These are phyloP conservation scores for Eriocheir sinensis DNA, from an alignment of 1,140 invertebrate species.

Conservation along the genomic window DNA sequence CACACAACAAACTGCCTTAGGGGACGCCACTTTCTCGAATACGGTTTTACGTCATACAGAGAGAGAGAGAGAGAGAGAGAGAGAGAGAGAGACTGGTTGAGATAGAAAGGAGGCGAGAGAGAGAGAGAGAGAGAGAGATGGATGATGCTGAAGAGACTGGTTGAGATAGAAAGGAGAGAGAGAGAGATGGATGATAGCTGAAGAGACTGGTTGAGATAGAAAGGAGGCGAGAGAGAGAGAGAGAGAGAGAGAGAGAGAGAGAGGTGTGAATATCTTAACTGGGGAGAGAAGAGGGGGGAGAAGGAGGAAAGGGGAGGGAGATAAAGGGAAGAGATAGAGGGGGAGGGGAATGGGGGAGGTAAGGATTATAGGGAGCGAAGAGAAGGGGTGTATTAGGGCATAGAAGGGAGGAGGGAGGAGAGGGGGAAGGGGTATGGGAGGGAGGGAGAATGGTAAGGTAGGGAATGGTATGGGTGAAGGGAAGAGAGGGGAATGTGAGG, in stretches of 20 bases:
- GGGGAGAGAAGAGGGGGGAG: background rate
- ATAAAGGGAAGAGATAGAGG: background rate
- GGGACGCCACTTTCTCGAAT: no score
- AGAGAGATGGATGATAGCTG: no score
- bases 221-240: background rate
- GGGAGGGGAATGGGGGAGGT: background rate
- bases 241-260: background rate
- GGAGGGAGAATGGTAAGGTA: conserved; percentile 7
- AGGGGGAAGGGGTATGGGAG: background rate
- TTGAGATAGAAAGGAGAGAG: no score
- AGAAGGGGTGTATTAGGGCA: no score
- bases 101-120: no score
- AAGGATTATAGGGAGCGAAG: no score
- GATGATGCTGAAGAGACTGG: no score
- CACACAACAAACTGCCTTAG: no score
- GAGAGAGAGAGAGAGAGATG: no score
- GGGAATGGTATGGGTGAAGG: background rate
- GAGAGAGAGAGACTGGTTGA: no score
- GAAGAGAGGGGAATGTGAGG: background rate
- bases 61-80: no score
- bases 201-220: background rate
- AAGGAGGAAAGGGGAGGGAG: background rate
- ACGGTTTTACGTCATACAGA: no score
- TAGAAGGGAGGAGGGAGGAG: background rate
- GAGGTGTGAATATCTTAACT: background rate